Percentiles rank a stretch among this genome's conserved stretches.
These are phyloP conservation scores for Dreissena rostriformis DNA, from an alignment of 1,140 invertebrate species.

Conservation along the genomic window DNA sequence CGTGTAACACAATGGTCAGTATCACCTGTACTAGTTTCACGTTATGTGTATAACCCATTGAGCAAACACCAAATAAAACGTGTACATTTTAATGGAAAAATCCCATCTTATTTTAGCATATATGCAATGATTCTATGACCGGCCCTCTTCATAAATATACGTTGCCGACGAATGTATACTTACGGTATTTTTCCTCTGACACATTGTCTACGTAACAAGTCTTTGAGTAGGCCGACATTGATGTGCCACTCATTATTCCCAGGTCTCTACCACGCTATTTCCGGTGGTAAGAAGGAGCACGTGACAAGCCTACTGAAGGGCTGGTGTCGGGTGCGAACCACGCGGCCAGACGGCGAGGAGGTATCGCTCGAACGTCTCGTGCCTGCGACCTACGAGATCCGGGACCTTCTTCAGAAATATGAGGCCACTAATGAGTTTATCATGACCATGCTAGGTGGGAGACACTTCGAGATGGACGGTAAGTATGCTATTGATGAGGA, in stretches of 20 bases:
- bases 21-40: too few relatives aligned
- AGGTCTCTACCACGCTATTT: conserved; percentile 42
- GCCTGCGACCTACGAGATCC: not conserved
- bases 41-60: too few relatives aligned
- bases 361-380: conserved; percentile 12
- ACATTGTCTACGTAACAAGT: too few relatives aligned
- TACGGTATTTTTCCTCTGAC: too few relatives aligned
- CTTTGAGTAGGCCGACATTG: not conserved
- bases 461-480: conserved; percentile 12
- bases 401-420: conserved; percentile 29
- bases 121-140: too few relatives aligned
- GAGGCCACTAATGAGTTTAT: conserved; percentile 55
- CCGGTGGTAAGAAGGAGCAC: not conserved
- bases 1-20: too few relatives aligned
- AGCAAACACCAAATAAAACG: too few relatives aligned
- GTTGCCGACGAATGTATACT: too few relatives aligned
- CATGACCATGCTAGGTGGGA: conserved; percentile 56
- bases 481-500: not conserved
- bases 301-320: conserved; percentile 41
- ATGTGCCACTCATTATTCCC: conserved; percentile 1
- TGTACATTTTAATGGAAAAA: too few relatives aligned
- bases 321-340: conserved; percentile 57
- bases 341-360: conserved; percentile 43
- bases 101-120: too few relatives aligned
- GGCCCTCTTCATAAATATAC: too few relatives aligned